Evolutionary conservation across 2,113 vertebrate species (phyloP).

Genomic region (Bothrops jararaca): DNA sequence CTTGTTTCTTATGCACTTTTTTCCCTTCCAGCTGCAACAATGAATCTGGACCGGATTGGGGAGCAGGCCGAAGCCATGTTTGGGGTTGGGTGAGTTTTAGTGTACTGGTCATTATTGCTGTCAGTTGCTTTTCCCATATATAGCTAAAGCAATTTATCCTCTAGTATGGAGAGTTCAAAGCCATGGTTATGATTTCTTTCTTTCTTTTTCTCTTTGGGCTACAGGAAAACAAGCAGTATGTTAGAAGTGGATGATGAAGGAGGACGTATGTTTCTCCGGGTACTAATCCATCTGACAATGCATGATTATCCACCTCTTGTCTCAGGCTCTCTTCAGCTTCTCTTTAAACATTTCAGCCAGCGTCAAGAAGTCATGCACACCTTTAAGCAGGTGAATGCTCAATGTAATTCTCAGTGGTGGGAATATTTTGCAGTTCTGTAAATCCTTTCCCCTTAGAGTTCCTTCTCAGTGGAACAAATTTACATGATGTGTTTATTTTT

Average conservation of each 20-base stretch:
- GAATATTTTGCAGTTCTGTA: neutral
- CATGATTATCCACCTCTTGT: slow-evolving; percentile 91
- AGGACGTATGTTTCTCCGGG: slow-evolving; percentile 90
- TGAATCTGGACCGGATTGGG: slow-evolving; percentile 92
- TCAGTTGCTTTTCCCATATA: neutral
- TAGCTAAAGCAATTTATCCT: neutral
- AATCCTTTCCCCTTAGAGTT: neutral
- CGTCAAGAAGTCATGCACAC: slow-evolving; percentile 94
- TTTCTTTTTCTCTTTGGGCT: neutral
- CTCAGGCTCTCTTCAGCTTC: slow-evolving; percentile 91
- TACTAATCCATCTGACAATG: slow-evolving; percentile 93
- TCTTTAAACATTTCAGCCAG: slow-evolving; percentile 99
- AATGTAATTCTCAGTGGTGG: neutral
- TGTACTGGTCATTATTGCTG: neutral
- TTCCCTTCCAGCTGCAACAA: slow-evolving; percentile 73
- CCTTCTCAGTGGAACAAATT: neutral
- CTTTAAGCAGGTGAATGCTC: slow-evolving; percentile 87
- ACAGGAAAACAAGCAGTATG: slow-evolving; percentile 91
- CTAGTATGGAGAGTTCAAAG: neutral
- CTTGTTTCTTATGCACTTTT: neutral
- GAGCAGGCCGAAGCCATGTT: slow-evolving; percentile 98
- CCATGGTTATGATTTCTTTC: neutral
- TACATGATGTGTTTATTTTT: neutral
- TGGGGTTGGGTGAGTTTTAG: slow-evolving; percentile 83
- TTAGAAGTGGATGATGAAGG: slow-evolving; percentile 96